These are phyloP conservation scores for Crossaster papposus DNA, from an alignment of 53 echinoderm and acorn worm species.

Conservation along the genomic window DNA sequence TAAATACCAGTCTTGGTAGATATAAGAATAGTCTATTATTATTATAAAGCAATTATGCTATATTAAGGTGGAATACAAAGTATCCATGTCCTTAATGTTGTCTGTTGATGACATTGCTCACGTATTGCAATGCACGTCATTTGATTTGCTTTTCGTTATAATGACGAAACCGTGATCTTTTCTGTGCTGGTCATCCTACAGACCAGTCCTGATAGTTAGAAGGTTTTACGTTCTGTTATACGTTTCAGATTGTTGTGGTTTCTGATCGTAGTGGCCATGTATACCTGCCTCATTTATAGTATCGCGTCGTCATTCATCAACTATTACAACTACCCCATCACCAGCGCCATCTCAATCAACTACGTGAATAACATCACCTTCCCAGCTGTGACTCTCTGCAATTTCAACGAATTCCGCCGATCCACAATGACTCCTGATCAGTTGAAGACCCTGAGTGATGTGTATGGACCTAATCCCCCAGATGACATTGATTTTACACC, in stretches of 20 bases:
- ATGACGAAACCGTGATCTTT: too few species aligned
- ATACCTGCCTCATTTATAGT: neutral
- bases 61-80: too few species aligned
- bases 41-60: too few species aligned
- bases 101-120: too few species aligned
- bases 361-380: constrained; percentile 61
- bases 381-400: constrained; percentile 79
- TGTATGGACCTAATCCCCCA: neutral
- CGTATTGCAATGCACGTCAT: too few species aligned
- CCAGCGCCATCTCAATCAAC: constrained; percentile 56
- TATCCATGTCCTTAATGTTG: too few species aligned
- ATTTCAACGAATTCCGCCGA: constrained; percentile 71
- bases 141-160: too few species aligned
- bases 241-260: constrained; percentile 33
- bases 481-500: neutral
- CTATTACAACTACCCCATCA: constrained; percentile 49
- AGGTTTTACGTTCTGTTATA: neutral
- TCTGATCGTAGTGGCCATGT: constrained; percentile 16
- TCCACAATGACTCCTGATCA: neutral
- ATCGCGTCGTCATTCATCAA: constrained; percentile 4
- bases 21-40: too few species aligned
- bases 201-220: too few species aligned
- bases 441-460: neutral
- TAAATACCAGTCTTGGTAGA: too few species aligned
- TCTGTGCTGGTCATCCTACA: too few species aligned